Conservation (phyloP, 53 echinoderm and acorn worm genomes). For the Henricia sp. region DNA sequence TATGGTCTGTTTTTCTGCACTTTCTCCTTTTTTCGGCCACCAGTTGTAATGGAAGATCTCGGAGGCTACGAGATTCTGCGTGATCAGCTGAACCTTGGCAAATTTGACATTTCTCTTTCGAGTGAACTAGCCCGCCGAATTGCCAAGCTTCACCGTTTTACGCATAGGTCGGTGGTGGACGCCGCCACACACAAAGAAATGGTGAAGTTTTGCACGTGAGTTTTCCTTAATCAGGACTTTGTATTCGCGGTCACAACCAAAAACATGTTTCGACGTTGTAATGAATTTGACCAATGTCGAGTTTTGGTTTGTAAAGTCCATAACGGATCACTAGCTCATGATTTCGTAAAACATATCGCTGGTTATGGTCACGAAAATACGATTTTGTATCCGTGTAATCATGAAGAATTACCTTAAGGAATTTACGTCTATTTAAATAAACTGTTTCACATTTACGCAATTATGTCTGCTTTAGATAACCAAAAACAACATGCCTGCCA, state of each 20-base stretch:
- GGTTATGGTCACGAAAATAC: too few relatives aligned
- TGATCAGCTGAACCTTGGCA: neutral
- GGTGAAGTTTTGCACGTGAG: conserved; percentile 8
- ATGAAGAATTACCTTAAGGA: too few relatives aligned
- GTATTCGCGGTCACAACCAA: too few relatives aligned
- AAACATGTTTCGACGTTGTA: neutral
- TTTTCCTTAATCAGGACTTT: neutral
- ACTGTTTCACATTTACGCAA: too few relatives aligned
- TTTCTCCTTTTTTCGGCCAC: neutral
- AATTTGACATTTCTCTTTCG: neutral
- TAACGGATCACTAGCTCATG: too few relatives aligned
- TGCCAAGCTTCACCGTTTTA: neutral
- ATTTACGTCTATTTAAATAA: too few relatives aligned
- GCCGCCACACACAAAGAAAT: neutral
- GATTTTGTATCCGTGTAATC: too few relatives aligned
- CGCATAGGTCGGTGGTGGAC: neutral
- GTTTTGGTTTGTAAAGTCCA: too few relatives aligned
- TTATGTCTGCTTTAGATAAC: too few relatives aligned
- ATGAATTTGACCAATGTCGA: too few relatives aligned
- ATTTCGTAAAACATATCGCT: too few relatives aligned
- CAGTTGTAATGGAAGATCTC: conserved; percentile 5
- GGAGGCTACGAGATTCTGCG: neutral
- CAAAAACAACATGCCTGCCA: too few relatives aligned
- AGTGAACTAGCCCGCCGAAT: neutral
- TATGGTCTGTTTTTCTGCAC: neutral